A percentile compares a stretch with the other conserved stretches of the same genome.
phyloP scores from a whole-genome alignment of 1,140 invertebrate genomes.

The Coptotermes formosanus region DNA sequence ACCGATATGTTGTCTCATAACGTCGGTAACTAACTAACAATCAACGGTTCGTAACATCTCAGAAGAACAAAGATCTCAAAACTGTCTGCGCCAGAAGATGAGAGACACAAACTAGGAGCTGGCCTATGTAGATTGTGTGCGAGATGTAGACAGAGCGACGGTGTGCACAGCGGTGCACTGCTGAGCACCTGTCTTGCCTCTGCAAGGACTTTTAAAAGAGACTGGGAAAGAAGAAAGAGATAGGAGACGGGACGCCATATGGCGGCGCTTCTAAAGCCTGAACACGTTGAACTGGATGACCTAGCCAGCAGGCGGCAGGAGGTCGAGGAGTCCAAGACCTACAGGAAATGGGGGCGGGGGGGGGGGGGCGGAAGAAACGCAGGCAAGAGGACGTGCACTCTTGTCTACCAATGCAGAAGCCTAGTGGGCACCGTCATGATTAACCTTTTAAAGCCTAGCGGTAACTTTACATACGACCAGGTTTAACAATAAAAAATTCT shows the following conservation, averaged over 20 bases:
- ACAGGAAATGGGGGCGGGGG: not conserved
- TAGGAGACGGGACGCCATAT: constrained; percentile 8
- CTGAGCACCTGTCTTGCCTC: not conserved
- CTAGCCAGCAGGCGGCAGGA: not conserved
- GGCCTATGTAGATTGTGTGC: not conserved
- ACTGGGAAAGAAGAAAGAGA: not conserved
- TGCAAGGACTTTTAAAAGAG: not conserved
- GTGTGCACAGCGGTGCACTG: not conserved
- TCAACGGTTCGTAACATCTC: too few relatives aligned
- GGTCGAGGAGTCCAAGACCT: not conserved
- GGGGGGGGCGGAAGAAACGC: not conserved
- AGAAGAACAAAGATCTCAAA: too few relatives aligned
- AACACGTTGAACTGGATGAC: constrained; percentile 14
- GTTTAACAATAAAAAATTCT: too few relatives aligned
- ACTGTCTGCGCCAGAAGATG: too few relatives aligned
- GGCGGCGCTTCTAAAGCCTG: not conserved
- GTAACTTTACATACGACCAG: too few relatives aligned
- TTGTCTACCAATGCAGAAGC: too few relatives aligned
- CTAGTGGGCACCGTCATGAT: too few relatives aligned
- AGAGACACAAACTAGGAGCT: not conserved
- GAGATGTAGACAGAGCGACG: not conserved
- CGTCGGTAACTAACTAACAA: too few relatives aligned
- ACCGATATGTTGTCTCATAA: too few relatives aligned
- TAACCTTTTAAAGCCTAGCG: too few relatives aligned
- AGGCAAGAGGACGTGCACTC: too few relatives aligned